Percentiles rank a stretch among this genome's conserved stretches.
Evolutionary conservation across 2,888 invertebrate species (phyloP).

Genomic region (Dichetophora obliterata): DNA sequence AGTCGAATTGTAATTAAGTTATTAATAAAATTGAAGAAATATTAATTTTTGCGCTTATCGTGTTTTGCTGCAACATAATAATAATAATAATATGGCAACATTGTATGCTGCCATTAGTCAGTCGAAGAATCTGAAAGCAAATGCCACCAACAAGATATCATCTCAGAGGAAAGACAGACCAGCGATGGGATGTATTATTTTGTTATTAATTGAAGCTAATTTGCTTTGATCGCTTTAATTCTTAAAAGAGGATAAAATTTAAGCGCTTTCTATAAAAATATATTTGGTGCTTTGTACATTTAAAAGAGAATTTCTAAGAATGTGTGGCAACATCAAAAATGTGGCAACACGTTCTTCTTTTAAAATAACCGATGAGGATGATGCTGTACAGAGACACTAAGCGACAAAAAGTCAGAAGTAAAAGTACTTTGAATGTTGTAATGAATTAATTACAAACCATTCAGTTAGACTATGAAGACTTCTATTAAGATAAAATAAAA

Average conservation of each 20-base stretch:
- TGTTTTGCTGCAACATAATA: background rate
- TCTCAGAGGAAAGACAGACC: background rate
- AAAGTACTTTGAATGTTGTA: too few relatives aligned
- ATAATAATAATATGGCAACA: constrained; percentile 9
- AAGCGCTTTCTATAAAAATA: too few relatives aligned
- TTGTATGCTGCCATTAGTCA: background rate
- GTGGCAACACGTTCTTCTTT: background rate
- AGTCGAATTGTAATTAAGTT: constrained; percentile 32
- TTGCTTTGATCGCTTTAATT: background rate
- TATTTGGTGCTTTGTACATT: background rate
- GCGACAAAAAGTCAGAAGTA: too few relatives aligned
- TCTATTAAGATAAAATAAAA: too few relatives aligned
- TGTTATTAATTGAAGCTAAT: constrained; percentile 15
- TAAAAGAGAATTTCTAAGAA: too few relatives aligned
- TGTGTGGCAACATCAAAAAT: background rate
- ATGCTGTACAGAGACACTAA: too few relatives aligned
- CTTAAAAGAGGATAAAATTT: too few relatives aligned
- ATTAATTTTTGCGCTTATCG: constrained; percentile 24
- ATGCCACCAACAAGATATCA: constrained; percentile 19
- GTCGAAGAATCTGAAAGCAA: background rate
- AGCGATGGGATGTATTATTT: background rate
- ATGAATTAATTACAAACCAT: too few relatives aligned
- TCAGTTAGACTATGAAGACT: too few relatives aligned
- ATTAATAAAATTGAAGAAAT: constrained; percentile 27
- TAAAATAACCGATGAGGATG: too few relatives aligned